A percentile compares a stretch with the other conserved stretches of the same genome.
These are phyloP conservation scores for Orius insidiosus DNA, from an alignment of 1,140 invertebrate species.

Conservation along the genomic window DNA sequence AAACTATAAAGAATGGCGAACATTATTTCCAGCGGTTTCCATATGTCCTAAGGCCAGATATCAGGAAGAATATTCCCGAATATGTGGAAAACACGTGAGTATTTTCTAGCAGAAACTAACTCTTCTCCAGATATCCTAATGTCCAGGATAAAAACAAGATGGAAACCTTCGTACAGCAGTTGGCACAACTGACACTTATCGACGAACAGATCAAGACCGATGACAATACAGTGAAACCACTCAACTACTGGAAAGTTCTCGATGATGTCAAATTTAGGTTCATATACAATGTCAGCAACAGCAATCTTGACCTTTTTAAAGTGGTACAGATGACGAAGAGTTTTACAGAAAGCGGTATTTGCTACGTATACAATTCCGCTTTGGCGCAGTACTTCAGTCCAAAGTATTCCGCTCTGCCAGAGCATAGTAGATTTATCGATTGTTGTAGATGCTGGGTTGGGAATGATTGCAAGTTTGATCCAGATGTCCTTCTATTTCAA, in stretches of 20 bases:
- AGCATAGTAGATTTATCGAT: no score
- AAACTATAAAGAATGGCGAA: constrained; percentile 50
- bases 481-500: constrained; percentile 25
- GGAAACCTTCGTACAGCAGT: no score
- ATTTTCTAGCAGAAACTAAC: no score
- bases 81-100: constrained; percentile 20
- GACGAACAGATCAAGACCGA: constrained; percentile 31
- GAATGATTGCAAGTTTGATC: constrained; percentile 20
- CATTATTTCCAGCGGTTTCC: constrained; percentile 43
- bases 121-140: no score
- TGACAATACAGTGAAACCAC: constrained; percentile 33
- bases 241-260: constrained; percentile 32
- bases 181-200: no score
- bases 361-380: constrained; percentile 43
- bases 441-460: constrained; percentile 23
- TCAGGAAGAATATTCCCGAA: constrained; percentile 11
- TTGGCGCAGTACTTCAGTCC: constrained; percentile 40
- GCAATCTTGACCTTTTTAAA: constrained; percentile 15
- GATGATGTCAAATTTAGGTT: constrained; percentile 17
- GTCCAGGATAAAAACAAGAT: no score
- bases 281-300: constrained; percentile 18
- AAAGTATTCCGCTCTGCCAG: no score
- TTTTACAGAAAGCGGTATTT: constrained; percentile 44
- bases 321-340: constrained; percentile 21
- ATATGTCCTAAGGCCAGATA: constrained; percentile 25